phyloP scores from a whole-genome alignment of 2,113 vertebrate genomes.

The Pyrgilauda ruficollis region DNA sequence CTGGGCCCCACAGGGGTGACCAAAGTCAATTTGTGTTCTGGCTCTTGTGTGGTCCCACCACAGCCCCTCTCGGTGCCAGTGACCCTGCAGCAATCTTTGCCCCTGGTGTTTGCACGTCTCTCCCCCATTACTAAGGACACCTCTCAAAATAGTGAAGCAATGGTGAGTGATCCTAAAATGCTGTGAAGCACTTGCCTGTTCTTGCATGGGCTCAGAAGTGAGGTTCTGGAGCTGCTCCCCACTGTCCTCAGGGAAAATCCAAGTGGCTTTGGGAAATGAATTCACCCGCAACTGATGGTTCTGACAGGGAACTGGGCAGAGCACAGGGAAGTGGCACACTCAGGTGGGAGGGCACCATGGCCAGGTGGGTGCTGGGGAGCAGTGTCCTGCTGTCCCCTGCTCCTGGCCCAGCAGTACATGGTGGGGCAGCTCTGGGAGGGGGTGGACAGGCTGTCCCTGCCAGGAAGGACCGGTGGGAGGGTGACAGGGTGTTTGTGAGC shows the following conservation, averaged over 20 bases:
- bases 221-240: not conserved
- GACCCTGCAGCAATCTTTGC: not conserved
- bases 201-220: not conserved
- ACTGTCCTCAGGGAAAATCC: not conserved
- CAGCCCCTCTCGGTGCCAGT: rapidly evolving
- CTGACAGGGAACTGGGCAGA: not conserved
- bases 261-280: not conserved
- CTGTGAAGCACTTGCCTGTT: not conserved
- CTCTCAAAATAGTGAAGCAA: not conserved
- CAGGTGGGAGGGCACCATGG: not conserved
- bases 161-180: not conserved
- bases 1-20: not conserved
- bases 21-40: not conserved
- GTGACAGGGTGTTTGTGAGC: not conserved
- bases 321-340: not conserved
- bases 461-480: rapidly evolving
- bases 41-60: not conserved
- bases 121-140: not conserved
- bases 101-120: not conserved
- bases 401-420: rapidly evolving
- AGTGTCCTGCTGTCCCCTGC: not conserved
- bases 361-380: not conserved
- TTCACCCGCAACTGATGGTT: not conserved
- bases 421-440: not conserved
- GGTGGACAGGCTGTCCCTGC: rapidly evolving